These are phyloP conservation scores for Geophilus truncorum DNA, from an alignment of 2,888 invertebrate species.

Conservation along the genomic window DNA sequence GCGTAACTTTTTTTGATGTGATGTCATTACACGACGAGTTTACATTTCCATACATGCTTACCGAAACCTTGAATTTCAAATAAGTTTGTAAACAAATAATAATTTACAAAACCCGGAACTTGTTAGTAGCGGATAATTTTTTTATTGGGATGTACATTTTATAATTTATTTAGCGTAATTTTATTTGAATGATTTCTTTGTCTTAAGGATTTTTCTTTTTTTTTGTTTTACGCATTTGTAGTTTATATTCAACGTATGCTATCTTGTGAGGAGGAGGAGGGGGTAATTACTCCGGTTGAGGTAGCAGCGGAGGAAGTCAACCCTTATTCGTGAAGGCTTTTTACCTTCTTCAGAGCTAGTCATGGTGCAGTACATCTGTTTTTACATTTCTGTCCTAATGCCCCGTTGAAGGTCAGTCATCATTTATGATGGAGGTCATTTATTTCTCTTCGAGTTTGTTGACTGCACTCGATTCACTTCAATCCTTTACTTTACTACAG, in stretches of 20 bases:
- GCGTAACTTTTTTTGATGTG: no score
- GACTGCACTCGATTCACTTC: background rate
- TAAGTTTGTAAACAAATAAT: background rate
- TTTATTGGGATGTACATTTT: no score
- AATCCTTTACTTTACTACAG: background rate
- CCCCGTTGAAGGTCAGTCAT: background rate
- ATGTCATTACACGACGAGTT: background rate
- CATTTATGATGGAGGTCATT: slow-evolving; percentile 8
- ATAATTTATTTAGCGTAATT: no score
- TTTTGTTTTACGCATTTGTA: no score
- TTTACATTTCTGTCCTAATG: background rate
- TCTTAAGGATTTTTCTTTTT: background rate
- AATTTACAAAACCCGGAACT: background rate
- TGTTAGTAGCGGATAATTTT: background rate
- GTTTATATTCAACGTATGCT: background rate
- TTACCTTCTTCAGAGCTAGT: background rate
- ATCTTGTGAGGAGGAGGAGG: background rate
- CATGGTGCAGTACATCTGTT: background rate
- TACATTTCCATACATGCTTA: background rate
- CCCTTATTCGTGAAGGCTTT: background rate
- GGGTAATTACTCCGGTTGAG: background rate
- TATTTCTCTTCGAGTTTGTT: slow-evolving; percentile 3
- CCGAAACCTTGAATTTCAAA: background rate
- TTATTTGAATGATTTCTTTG: no score
- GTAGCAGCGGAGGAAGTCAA: background rate